Conservation (phyloP, 2,113 vertebrate species). For the Lophochroa leadbeateri region DNA sequence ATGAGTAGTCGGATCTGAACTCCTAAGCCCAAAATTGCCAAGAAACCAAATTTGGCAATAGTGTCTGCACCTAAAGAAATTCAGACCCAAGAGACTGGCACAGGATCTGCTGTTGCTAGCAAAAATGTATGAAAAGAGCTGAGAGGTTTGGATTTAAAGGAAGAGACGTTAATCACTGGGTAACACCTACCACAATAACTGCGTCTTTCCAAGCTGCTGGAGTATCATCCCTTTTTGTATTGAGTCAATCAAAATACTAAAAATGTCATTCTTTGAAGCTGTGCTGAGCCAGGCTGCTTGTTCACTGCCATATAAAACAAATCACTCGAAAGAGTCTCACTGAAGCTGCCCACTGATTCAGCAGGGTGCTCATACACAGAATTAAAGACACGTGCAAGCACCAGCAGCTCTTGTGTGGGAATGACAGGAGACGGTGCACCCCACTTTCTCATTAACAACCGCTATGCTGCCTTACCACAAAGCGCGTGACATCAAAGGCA, state of each 20-base stretch:
- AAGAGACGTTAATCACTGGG: conserved; percentile 60
- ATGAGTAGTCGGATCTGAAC: background rate
- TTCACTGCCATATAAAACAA: conserved; percentile 10
- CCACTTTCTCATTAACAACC: background rate
- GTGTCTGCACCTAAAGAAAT: conserved; percentile 44
- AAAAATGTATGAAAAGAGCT: conserved; percentile 48
- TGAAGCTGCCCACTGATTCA: conserved; percentile 56
- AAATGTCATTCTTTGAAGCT: conserved; percentile 54
- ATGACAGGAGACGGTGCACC: background rate
- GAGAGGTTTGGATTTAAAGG: conserved; percentile 49
- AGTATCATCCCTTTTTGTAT: conserved; percentile 42
- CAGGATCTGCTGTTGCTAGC: conserved; percentile 52
- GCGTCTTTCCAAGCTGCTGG: conserved; percentile 16
- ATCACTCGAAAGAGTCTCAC: conserved; percentile 44
- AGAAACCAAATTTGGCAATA: conserved; percentile 42
- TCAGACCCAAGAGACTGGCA: conserved; percentile 29
- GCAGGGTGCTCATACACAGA: background rate
- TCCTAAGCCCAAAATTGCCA: conserved; percentile 38
- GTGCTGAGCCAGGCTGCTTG: conserved; percentile 46
- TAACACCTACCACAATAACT: conserved; percentile 60
- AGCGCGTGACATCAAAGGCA: background rate
- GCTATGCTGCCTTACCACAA: background rate
- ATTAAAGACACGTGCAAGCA: background rate
- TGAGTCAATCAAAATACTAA: conserved; percentile 65
- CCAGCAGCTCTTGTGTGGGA: background rate